These are phyloP conservation scores for Oxystoma pomonae DNA, from an alignment of 2,888 invertebrate genomes.

Conservation along the genomic window DNA sequence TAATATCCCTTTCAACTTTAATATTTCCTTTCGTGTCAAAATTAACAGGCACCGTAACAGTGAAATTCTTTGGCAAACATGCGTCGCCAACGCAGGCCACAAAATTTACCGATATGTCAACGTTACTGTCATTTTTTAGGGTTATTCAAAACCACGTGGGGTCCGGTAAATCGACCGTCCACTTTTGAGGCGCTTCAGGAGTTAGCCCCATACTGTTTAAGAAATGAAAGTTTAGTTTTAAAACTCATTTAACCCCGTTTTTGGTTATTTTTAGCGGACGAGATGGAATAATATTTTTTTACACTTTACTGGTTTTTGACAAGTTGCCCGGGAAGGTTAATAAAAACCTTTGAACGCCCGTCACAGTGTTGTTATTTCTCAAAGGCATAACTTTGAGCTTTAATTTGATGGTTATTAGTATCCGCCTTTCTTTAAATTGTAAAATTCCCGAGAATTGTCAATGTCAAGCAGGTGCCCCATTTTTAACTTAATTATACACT, in stretches of 20 bases:
- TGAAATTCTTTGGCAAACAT: slow-evolving; percentile 43
- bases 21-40: neutral
- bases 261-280: slow-evolving; percentile 17
- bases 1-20: neutral
- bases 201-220: slow-evolving; percentile 51
- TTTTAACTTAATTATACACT: no score
- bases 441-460: no score
- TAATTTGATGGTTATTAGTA: slow-evolving; percentile 90
- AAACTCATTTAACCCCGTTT: slow-evolving; percentile 19
- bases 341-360: slow-evolving; percentile 33
- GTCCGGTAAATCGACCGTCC: slow-evolving; percentile 44
- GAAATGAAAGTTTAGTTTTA: slow-evolving; percentile 41
- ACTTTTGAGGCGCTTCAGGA: slow-evolving; percentile 54
- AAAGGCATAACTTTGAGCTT: slow-evolving; percentile 65
- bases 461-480: no score
- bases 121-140: slow-evolving; percentile 33
- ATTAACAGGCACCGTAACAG: slow-evolving; percentile 14
- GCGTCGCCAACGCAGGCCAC: slow-evolving; percentile 41
- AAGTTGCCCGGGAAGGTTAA: slow-evolving; percentile 22
- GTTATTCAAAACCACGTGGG: slow-evolving; percentile 40
- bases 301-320: neutral
- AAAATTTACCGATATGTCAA: slow-evolving; percentile 40
- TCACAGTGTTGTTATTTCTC: slow-evolving; percentile 43
- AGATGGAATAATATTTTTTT: slow-evolving; percentile 3
- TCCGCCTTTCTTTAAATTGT: no score